Evolutionary conservation across 2,113 vertebrate species (phyloP).

Genomic region (Rousettus leschenaultii): DNA sequence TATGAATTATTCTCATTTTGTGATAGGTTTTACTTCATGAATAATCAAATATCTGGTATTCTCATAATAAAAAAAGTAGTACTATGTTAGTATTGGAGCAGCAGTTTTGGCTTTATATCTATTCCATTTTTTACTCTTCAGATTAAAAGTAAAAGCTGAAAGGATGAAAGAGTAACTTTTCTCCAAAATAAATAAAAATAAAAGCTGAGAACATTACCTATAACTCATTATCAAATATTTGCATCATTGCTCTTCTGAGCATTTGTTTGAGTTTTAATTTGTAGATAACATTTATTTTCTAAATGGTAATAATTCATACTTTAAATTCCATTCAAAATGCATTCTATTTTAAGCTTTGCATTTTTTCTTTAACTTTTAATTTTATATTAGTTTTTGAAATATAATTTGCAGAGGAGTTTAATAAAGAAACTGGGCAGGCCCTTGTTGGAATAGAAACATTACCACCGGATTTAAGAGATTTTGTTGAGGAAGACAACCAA

Average conservation of each 20-base stretch:
- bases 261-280: neutral
- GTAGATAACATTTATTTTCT: neutral
- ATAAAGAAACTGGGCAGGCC: slow-evolving; percentile 94
- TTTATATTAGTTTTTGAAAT: slow-evolving; percentile 52
- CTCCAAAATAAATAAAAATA: neutral
- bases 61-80: neutral
- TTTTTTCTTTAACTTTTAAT: slow-evolving; percentile 47
- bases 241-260: neutral
- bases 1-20: neutral
- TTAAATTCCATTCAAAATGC: neutral
- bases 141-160: neutral
- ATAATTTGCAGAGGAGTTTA: slow-evolving; percentile 90
- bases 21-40: neutral
- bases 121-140: neutral
- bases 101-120: neutral
- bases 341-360: slow-evolving; percentile 35
- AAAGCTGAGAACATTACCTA: neutral
- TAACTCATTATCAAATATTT: neutral
- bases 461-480: slow-evolving; percentile 93
- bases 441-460: slow-evolving; percentile 94
- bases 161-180: too few species aligned
- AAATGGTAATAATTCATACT: neutral
- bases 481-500: slow-evolving; percentile 94
- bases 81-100: neutral
- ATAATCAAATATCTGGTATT: neutral